Percentiles rank a stretch among this genome's conserved stretches.
phyloP scores from a whole-genome alignment of 2,888 invertebrate species.

The Drepana falcataria region DNA sequence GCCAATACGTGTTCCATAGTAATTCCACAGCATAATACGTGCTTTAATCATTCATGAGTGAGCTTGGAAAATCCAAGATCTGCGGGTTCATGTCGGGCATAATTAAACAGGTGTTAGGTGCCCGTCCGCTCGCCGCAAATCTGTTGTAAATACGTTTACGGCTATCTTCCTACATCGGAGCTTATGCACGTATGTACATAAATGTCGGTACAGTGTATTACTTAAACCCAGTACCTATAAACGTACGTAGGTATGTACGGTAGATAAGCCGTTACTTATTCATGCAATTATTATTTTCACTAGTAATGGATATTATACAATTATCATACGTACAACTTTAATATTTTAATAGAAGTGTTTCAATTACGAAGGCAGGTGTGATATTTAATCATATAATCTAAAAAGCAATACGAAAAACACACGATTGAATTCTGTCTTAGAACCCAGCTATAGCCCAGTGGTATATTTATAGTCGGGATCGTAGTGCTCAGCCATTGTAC shows the following conservation, averaged over 20 bases:
- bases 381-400: no score
- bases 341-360: no score
- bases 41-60: background rate
- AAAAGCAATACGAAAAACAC: no score
- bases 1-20: background rate
- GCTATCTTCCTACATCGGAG: background rate
- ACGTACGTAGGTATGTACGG: background rate
- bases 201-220: background rate
- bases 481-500: no score
- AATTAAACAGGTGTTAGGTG: constrained; percentile 22
- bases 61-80: background rate
- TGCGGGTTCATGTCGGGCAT: constrained; percentile 4
- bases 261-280: background rate
- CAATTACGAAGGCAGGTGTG: no score
- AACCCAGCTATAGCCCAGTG: no score
- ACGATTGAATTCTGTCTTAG: no score
- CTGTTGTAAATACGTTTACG: constrained; percentile 13
- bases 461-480: no score
- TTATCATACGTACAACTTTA: no score
- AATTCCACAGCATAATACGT: background rate
- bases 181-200: background rate
- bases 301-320: no score
- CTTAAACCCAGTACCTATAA: background rate
- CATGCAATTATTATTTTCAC: no score
- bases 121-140: constrained; percentile 18